Percentiles rank a stretch among this genome's conserved stretches.
phyloP scores from a whole-genome alignment of 92 coral and sea anemone species.

The Montipora capitata region DNA sequence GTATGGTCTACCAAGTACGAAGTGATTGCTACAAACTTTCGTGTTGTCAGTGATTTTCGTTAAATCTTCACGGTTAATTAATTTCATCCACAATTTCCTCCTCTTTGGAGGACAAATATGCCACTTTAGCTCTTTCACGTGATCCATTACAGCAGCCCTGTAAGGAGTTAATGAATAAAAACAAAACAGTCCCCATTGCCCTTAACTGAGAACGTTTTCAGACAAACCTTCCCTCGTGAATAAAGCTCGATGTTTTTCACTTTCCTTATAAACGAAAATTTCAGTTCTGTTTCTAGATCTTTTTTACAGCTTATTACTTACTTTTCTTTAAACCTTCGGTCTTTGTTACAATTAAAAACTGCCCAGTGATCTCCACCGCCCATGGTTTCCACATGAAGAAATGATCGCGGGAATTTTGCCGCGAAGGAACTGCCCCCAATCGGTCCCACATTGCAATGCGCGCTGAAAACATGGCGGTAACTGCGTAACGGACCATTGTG shows the following conservation, averaged over 20 bases:
- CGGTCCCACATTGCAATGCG: constrained; percentile 5
- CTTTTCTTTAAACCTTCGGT: no score
- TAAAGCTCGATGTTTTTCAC: no score
- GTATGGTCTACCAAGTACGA: constrained; percentile 44
- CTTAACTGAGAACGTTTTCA: no score
- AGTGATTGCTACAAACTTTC: constrained; percentile 49
- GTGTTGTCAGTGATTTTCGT: constrained; percentile 12
- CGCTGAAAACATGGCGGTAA: no score
- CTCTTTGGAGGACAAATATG: constrained; percentile 18
- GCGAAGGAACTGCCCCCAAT: constrained; percentile 8
- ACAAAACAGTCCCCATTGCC: not conserved
- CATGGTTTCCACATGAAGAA: no score
- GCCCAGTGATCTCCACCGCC: no score
- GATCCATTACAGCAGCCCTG: not conserved
- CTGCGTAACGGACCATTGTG: no score
- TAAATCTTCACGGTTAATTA: not conserved
- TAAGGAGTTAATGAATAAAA: not conserved
- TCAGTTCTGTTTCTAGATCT: no score
- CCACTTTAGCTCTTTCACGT: constrained; percentile 12
- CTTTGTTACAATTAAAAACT: no score
- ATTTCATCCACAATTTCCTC: not conserved
- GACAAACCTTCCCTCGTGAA: no score
- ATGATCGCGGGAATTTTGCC: not conserved
- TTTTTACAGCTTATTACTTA: no score
- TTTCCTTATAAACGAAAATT: no score